Evolutionary conservation across 2,888 invertebrate genomes (phyloP).

Genomic region (Loripinus fragilis): DNA sequence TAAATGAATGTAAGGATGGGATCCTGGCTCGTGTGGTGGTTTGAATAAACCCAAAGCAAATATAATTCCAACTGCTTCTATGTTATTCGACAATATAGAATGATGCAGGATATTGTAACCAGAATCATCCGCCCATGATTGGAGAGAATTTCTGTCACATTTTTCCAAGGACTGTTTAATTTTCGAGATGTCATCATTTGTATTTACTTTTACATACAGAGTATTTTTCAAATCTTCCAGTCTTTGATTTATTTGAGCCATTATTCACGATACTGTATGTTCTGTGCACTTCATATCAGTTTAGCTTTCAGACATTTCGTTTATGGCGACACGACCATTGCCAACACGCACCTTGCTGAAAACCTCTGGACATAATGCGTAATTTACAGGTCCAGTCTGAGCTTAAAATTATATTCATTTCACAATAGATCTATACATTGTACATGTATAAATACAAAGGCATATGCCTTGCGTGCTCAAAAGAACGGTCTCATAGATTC

Average conservation of each 20-base stretch:
- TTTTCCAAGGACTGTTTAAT: constrained; percentile 52
- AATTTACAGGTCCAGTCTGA: too few species aligned
- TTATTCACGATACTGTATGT: too few species aligned
- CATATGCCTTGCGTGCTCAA: too few species aligned
- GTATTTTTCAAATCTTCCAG: constrained; percentile 22
- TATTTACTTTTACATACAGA: constrained; percentile 41
- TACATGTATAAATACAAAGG: too few species aligned
- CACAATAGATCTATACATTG: too few species aligned
- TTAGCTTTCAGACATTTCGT: too few species aligned
- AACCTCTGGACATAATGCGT: too few species aligned
- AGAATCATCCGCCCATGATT: constrained; percentile 65
- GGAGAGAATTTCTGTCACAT: constrained; percentile 47
- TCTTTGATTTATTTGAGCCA: neutral
- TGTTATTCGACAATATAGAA: constrained; percentile 74
- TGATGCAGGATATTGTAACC: constrained; percentile 76
- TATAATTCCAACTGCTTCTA: constrained; percentile 70
- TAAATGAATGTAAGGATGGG: constrained; percentile 75
- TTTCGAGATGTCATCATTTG: constrained; percentile 49
- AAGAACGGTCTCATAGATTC: too few species aligned
- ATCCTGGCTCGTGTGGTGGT: constrained; percentile 66
- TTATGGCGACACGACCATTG: too few species aligned
- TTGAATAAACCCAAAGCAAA: constrained; percentile 73
- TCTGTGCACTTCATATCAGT: too few species aligned
- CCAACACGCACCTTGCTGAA: too few species aligned
- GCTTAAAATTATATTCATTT: too few species aligned